Base-by-base conservation (phyloP, 1,140 invertebrate species). In the Pachyrhynchus sulphureomaculatus region DNA sequence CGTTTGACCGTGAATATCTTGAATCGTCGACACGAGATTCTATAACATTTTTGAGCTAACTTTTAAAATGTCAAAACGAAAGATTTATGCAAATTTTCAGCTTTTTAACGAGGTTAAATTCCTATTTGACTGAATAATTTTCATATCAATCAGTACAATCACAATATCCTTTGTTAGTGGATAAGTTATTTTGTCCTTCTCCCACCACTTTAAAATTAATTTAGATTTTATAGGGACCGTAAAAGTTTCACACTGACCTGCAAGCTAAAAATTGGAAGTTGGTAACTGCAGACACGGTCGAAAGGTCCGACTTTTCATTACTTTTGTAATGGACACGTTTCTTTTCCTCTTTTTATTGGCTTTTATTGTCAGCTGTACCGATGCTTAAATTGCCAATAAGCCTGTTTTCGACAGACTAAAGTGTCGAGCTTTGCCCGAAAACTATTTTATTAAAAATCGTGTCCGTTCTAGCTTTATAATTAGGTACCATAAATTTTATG, bases 361-460 rank as follows among this genome's bases (percentile, higher is more conserved):
- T 32, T 37, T 55, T 55, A 55, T 55, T 55, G 52, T 55, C 52
- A 55, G 52, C 52, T 55, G 52, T 55, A 55, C 52, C 52, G 36
- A 55, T 55, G 52, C 52, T 42, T 26, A 55, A 55, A 55, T 55
- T 55, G 52, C 52, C 52, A 55, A 55, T 55, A 55, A 55, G 52
- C 9, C 37, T 20, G 21, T 20, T 39, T 24, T 37, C 20, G 12
- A 21, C 51, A 26, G 34, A 39, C 51, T 18, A 39, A 15, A 26
- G n/a, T 39, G 24, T 39, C 33, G 29, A 15, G 33, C 47, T 49
- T 26, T 49, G 47, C 9, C 17, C 32, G 1, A 34, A 53, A 53
- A 53, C 51, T 53, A 53, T 53, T 53, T 53, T 53, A 44, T 44
- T 44, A 44, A 44, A 44, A 44, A 23, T 29, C 26, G 26, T 29